Percentiles rank a stretch among this genome's conserved stretches.
These are phyloP conservation scores for Tetropium fuscum DNA, from an alignment of 2,888 invertebrate genomes.

Conservation along the genomic window DNA sequence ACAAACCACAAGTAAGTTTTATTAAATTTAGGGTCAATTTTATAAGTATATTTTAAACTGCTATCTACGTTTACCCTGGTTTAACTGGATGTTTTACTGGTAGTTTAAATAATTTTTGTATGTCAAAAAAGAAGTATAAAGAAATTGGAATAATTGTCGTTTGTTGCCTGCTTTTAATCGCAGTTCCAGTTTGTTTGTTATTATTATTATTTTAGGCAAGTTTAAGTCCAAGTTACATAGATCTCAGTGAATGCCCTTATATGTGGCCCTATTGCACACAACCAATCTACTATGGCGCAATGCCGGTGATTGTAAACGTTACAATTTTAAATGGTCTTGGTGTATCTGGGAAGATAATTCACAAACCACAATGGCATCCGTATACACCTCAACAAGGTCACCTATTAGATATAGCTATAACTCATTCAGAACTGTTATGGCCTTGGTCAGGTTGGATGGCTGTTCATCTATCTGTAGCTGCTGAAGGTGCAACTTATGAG, in stretches of 20 bases:
- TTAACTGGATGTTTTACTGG: too few relatives aligned
- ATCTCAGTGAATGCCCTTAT: slow-evolving; percentile 94
- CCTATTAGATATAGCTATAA: slow-evolving; percentile 81
- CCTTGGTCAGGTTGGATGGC: slow-evolving; percentile 98
- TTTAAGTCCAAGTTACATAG: slow-evolving; percentile 86
- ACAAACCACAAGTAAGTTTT: slow-evolving; percentile 73
- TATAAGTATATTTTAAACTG: background rate
- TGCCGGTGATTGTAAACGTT: slow-evolving; percentile 92
- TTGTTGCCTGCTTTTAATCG: too few relatives aligned
- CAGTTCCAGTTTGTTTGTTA: too few relatives aligned
- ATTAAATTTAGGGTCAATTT: background rate
- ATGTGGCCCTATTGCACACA: slow-evolving; percentile 99
- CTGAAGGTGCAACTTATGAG: slow-evolving; percentile 76
- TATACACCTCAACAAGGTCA: slow-evolving; percentile 82
- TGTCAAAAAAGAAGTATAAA: too few relatives aligned
- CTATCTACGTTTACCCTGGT: background rate
- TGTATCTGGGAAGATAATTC: slow-evolving; percentile 84
- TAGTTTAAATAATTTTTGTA: too few relatives aligned
- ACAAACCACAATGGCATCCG: slow-evolving; percentile 87
- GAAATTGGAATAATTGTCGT: too few relatives aligned
- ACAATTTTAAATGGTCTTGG: slow-evolving; percentile 95
- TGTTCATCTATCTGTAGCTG: slow-evolving; percentile 78
- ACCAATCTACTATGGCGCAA: slow-evolving; percentile 88
- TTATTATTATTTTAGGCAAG: slow-evolving; percentile 66
- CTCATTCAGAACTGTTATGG: slow-evolving; percentile 88